phyloP scores from a whole-genome alignment of 2,797 vertebrate species.

The Strix occidentalis region DNA sequence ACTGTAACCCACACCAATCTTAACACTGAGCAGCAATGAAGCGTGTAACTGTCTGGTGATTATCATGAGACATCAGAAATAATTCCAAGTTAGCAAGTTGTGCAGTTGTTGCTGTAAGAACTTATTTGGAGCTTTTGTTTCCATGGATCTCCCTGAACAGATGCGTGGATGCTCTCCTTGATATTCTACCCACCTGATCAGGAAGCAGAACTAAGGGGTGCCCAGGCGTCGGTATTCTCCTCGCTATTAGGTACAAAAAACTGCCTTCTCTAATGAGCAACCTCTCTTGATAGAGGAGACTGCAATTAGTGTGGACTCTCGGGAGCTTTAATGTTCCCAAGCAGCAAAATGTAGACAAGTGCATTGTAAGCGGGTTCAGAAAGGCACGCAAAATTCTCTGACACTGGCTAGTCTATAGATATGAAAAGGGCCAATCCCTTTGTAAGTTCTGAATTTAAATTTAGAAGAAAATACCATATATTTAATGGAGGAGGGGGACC shows the following conservation, averaged over 20 bases:
- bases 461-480: not conserved
- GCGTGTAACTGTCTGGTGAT: not conserved
- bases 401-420: not conserved
- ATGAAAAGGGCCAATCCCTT: not conserved
- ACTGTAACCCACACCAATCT: not conserved
- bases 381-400: not conserved
- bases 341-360: not conserved
- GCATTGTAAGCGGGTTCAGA: not conserved
- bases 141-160: not conserved
- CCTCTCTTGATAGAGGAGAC: not conserved
- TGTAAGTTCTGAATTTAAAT: not conserved
- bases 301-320: not conserved
- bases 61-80: not conserved
- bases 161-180: not conserved
- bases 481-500: not conserved
- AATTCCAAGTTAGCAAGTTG: not conserved
- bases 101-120: not conserved
- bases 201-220: not conserved
- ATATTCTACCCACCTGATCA: accelerated
- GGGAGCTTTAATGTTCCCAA: not conserved
- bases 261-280: not conserved
- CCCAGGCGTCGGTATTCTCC: not conserved
- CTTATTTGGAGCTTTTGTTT: not conserved
- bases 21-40: not conserved
- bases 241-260: not conserved